Conservation (phyloP, 1,140 invertebrate species). For the Atta cephalotes region DNA sequence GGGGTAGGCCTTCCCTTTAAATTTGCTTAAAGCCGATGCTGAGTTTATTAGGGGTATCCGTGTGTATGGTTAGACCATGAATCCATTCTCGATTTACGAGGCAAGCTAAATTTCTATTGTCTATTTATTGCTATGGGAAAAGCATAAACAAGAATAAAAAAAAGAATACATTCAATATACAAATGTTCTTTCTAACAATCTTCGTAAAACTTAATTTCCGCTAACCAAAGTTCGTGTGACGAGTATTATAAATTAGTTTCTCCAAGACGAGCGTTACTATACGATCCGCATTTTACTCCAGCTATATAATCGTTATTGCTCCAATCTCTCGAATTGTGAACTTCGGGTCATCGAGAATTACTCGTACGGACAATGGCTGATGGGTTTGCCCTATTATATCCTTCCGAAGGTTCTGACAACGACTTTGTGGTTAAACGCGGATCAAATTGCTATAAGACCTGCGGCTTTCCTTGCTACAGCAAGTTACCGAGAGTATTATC, state of each 20-base stretch:
- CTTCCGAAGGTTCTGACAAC: conserved; percentile 73
- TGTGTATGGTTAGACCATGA: conserved; percentile 3
- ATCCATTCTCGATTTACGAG: not conserved
- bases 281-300: conserved; percentile 34
- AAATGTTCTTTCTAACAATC: not conserved
- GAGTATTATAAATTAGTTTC: conserved; percentile 29
- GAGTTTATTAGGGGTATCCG: conserved; percentile 79
- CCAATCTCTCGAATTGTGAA: conserved; percentile 68
- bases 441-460: conserved; percentile 81
- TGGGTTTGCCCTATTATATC: conserved; percentile 62
- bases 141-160: not conserved
- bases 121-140: not conserved
- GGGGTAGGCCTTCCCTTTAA: conserved; percentile 68
- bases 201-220: not conserved
- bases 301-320: conserved; percentile 58
- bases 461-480: conserved; percentile 70
- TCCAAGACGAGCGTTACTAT: conserved; percentile 10
- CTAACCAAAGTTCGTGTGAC: not conserved
- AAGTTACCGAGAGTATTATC: conserved; percentile 18
- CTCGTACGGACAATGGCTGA: conserved; percentile 71
- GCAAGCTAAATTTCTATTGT: conserved; percentile 23
- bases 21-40: conserved; percentile 80
- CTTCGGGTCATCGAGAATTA: conserved; percentile 56
- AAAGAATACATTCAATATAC: not conserved
- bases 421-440: conserved; percentile 81